Evolutionary conservation across 2,113 vertebrate species (phyloP).

Genomic region (Pseudois nayaur): DNA sequence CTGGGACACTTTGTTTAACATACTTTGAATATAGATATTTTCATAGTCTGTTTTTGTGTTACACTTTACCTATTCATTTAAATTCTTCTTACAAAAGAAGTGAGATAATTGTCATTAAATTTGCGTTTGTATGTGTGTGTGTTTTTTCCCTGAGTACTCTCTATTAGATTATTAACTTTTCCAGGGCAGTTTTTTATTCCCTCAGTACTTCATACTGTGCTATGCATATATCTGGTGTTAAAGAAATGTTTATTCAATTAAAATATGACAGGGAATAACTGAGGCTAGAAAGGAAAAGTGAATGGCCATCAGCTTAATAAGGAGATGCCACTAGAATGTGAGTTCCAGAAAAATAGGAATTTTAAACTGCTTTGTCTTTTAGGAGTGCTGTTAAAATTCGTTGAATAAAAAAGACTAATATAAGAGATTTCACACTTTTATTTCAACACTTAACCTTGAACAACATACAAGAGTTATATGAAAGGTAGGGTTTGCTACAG

Average conservation of each 20-base stretch:
- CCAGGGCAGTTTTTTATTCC: not conserved
- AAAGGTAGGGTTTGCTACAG: not conserved
- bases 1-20: not conserved
- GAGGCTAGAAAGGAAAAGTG: not conserved
- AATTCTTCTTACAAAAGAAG: not conserved
- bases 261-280: not conserved
- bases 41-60: not conserved
- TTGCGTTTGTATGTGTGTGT: not conserved
- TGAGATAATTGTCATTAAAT: not conserved
- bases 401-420: not conserved
- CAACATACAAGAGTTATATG: not conserved
- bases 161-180: not conserved
- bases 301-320: not conserved
- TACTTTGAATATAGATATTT: not conserved
- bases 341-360: not conserved
- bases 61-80: not conserved
- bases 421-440: not conserved
- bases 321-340: not conserved
- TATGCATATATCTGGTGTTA: not conserved
- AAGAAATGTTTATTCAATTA: constrained; percentile 7
- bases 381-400: not conserved
- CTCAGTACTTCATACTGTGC: not conserved
- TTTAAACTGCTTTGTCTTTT: not conserved
- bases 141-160: not conserved
- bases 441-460: not conserved